phyloP scores from a whole-genome alignment of 2,797 vertebrate genomes.

The Peromyscus attwateri region DNA sequence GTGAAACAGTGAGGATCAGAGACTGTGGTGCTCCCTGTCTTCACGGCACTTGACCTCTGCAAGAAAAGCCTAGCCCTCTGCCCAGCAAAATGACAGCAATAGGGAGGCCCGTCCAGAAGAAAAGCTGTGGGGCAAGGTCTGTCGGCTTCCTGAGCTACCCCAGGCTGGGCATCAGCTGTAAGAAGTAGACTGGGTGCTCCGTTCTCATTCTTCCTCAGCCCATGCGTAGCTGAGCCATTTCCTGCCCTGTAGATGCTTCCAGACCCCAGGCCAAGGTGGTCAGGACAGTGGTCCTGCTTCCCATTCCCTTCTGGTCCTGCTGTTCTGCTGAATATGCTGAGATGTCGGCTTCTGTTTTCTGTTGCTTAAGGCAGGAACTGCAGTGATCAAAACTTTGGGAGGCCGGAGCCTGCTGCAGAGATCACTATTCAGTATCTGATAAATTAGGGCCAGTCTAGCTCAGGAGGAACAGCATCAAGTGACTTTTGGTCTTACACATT shows the following conservation, averaged over 20 bases:
- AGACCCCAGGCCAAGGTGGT: background rate
- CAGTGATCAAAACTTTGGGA: too few species aligned
- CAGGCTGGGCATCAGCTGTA: background rate
- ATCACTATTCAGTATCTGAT: too few species aligned
- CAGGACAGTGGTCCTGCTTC: background rate
- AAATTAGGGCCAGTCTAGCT: background rate
- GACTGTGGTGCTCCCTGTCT: background rate
- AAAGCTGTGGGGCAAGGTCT: background rate
- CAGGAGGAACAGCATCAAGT: background rate
- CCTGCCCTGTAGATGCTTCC: background rate
- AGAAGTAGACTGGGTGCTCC: too few species aligned
- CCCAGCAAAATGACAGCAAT: background rate
- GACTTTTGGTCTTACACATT: background rate
- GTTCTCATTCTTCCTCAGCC: background rate
- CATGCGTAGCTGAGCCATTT: background rate
- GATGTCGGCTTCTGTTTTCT: too few species aligned
- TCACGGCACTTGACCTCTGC: background rate
- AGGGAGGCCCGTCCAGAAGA: background rate
- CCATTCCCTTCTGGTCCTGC: background rate
- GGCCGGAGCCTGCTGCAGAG: too few species aligned
- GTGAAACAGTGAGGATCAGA: fast-evolving
- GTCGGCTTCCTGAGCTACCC: background rate
- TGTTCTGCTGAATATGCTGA: background rate
- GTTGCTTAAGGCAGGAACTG: background rate
- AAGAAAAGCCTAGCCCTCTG: background rate